phyloP scores from a whole-genome alignment of 2,888 invertebrate species.

The Hyppa rectilinea region DNA sequence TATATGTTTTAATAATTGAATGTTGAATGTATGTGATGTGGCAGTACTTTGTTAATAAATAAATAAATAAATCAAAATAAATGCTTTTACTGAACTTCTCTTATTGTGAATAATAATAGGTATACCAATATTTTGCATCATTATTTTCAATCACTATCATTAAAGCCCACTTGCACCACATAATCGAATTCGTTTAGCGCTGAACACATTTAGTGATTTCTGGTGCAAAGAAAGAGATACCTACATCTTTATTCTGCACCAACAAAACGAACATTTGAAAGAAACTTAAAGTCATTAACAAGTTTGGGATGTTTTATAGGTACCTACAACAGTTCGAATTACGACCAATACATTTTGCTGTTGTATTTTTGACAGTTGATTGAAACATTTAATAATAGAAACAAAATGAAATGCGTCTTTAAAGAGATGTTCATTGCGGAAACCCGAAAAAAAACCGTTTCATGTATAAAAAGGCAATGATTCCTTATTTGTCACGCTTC shows the following conservation, averaged over 20 bases:
- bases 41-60: too few relatives aligned
- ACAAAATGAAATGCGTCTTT: not conserved
- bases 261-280: too few relatives aligned
- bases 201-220: too few relatives aligned
- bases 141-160: not conserved
- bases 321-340: not conserved
- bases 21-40: too few relatives aligned
- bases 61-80: not conserved
- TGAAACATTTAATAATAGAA: not conserved
- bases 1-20: too few relatives aligned
- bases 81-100: not conserved
- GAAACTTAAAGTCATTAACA: too few relatives aligned
- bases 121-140: not conserved
- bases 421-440: not conserved
- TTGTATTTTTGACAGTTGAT: not conserved
- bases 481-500: slow-evolving; percentile 80
- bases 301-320: too few relatives aligned
- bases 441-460: slow-evolving; percentile 32
- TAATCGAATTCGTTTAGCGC: too few relatives aligned
- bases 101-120: not conserved
- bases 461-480: slow-evolving; percentile 75
- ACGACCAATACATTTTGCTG: not conserved
- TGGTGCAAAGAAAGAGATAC: too few relatives aligned
- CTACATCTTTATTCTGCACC: too few relatives aligned
- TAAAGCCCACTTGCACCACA: too few relatives aligned